phyloP scores from a whole-genome alignment of 2,113 vertebrate species.

The Myotis brandtii region DNA sequence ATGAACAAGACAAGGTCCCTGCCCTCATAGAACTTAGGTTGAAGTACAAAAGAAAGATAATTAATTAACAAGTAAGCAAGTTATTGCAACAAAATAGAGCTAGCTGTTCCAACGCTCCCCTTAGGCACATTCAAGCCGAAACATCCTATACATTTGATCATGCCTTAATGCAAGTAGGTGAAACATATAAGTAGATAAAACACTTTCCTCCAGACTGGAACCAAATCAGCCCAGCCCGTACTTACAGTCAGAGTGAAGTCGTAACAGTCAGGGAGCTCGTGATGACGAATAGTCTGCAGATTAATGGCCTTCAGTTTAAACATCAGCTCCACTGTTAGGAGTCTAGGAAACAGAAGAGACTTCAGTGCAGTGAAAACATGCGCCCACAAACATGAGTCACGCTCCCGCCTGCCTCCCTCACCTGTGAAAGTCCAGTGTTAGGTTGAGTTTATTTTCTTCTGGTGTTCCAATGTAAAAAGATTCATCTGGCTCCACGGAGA shows the following conservation, averaged over 20 bases:
- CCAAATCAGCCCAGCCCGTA: slow-evolving; percentile 6
- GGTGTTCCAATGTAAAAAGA: slow-evolving; percentile 72
- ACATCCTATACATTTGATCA: not conserved
- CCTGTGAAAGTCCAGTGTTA: slow-evolving; percentile 95
- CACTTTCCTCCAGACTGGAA: not conserved
- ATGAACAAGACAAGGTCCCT: not conserved
- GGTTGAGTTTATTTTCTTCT: slow-evolving; percentile 85
- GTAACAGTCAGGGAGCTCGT: slow-evolving; percentile 96
- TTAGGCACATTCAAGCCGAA: not conserved
- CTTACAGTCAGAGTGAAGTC: slow-evolving; percentile 92
- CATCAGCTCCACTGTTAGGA: slow-evolving; percentile 91
- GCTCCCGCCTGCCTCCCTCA: slow-evolving; percentile 76
- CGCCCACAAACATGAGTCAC: not conserved
- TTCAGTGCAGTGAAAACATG: slow-evolving; percentile 12
- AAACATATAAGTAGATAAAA: not conserved
- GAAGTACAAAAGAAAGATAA: not conserved
- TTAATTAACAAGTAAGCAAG: not conserved
- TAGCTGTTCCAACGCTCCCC: not conserved
- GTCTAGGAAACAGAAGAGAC: slow-evolving; percentile 85
- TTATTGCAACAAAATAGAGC: not conserved
- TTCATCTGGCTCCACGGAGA: slow-evolving; percentile 87
- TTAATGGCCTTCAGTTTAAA: slow-evolving; percentile 96
- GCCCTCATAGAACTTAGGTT: not conserved
- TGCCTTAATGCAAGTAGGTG: not conserved
- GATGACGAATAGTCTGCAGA: slow-evolving; percentile 94